A percentile compares a stretch with the other conserved stretches of the same genome.
phyloP scores from a whole-genome alignment of 2,113 vertebrate genomes.

The Nothobranchius kuhntae region DNA sequence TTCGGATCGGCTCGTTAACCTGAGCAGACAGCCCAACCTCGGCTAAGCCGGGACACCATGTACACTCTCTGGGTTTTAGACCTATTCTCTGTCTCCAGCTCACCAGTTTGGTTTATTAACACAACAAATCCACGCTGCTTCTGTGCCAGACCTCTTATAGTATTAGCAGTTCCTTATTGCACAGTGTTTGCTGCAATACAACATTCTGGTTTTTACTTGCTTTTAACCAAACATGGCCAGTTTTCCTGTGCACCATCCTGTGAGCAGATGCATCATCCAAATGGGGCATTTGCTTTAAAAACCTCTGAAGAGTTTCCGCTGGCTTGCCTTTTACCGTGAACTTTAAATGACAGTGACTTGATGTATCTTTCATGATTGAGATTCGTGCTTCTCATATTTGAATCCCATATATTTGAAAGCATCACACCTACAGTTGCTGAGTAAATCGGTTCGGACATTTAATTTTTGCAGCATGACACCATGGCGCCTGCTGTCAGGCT shows the following conservation, averaged over 20 bases:
- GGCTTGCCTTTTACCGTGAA: neutral
- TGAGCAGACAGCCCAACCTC: constrained; percentile 6
- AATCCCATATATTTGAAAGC: neutral
- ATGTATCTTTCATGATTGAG: too few relatives aligned
- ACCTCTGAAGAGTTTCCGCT: too few relatives aligned
- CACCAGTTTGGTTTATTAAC: neutral
- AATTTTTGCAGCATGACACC: neutral
- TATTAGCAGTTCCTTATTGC: neutral
- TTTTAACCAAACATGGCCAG: constrained; percentile 27
- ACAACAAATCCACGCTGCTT: constrained; percentile 39
- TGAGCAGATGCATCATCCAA: constrained; percentile 10
- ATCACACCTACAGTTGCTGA: neutral
- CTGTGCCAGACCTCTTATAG: neutral
- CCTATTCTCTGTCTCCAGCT: neutral
- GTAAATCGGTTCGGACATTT: constrained; percentile 11
- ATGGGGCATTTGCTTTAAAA: constrained; percentile 10
- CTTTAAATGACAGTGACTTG: neutral
- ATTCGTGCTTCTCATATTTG: too few relatives aligned
- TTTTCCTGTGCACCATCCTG: constrained; percentile 11
- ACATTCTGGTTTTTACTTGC: neutral
- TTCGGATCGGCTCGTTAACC: constrained; percentile 8
- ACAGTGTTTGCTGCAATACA: constrained; percentile 18
- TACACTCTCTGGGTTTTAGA: constrained; percentile 28
- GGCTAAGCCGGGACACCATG: constrained; percentile 9
- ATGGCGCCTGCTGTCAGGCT: constrained; percentile 13